These are phyloP conservation scores for Stenolophus ochropezus DNA, from an alignment of 2,888 invertebrate genomes.

Conservation along the genomic window DNA sequence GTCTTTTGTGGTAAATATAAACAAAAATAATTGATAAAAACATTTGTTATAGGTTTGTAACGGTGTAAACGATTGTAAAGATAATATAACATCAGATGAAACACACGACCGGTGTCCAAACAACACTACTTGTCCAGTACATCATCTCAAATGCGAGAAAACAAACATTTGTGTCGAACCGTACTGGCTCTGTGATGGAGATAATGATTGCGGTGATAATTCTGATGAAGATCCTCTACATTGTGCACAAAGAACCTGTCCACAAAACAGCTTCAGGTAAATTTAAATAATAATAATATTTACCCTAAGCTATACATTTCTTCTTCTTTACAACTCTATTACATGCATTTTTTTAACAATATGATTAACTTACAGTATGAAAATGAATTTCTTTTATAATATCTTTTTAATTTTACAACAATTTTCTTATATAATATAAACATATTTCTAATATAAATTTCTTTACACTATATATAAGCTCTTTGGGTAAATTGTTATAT, in stretches of 20 bases:
- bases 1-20: no score
- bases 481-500: not conserved
- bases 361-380: no score
- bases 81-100: constrained; percentile 93
- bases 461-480: no score
- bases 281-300: constrained; percentile 18
- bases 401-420: no score
- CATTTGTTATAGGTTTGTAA: constrained; percentile 80
- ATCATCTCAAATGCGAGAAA: constrained; percentile 93
- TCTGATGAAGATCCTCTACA: constrained; percentile 93
- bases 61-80: constrained; percentile 95
- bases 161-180: constrained; percentile 98
- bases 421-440: no score
- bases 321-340: no score
- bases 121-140: constrained; percentile 91
- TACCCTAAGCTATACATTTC: no score
- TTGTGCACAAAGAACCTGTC: constrained; percentile 91
- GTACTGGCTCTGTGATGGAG: constrained; percentile 98
- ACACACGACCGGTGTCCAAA: constrained; percentile 90
- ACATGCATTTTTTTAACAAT: no score
- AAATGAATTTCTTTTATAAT: no score
- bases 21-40: no score
- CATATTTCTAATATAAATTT: no score
- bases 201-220: constrained; percentile 97
- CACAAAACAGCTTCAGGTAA: constrained; percentile 88